phyloP scores from a whole-genome alignment of 23 tunicate genomes.

The Ascidia mentula region DNA sequence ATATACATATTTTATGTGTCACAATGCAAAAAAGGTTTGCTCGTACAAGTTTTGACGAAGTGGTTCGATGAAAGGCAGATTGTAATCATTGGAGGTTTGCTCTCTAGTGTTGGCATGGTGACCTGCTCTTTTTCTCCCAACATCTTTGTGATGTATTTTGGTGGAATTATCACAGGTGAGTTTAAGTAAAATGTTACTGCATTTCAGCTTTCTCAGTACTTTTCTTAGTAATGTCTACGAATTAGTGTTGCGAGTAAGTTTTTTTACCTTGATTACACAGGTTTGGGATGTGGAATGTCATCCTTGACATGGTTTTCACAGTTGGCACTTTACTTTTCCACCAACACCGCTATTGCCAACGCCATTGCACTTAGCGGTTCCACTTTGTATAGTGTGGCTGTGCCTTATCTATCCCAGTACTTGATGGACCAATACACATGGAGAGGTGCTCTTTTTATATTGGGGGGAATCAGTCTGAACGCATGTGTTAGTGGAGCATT shows the following conservation, averaged over 20 bases:
- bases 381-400: constrained; percentile 18
- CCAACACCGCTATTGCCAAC: constrained; percentile 40
- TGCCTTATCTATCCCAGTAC: constrained; percentile 38
- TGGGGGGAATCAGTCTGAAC: constrained; percentile 49
- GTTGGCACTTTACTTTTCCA: constrained; percentile 36
- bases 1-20: background rate
- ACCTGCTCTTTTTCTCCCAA: constrained; percentile 27
- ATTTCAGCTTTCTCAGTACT: no score
- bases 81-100: constrained; percentile 33
- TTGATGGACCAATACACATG: constrained; percentile 46
- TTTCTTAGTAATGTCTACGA: no score
- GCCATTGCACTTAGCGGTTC: constrained; percentile 41
- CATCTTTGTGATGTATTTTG: constrained; percentile 36
- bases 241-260: no score
- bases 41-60: constrained; percentile 17
- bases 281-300: constrained; percentile 38
- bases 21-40: background rate
- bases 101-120: constrained; percentile 45
- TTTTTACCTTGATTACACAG: no score
- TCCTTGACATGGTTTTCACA: constrained; percentile 31
- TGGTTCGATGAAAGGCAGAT: constrained; percentile 36
- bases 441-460: constrained; percentile 46
- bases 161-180: constrained; percentile 24
- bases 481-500: constrained; percentile 43
- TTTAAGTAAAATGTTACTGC: no score